A percentile compares a stretch with the other conserved stretches of the same genome.
Conservation (phyloP, 1,140 invertebrate genomes). For the Amphibalanus amphitrite region DNA sequence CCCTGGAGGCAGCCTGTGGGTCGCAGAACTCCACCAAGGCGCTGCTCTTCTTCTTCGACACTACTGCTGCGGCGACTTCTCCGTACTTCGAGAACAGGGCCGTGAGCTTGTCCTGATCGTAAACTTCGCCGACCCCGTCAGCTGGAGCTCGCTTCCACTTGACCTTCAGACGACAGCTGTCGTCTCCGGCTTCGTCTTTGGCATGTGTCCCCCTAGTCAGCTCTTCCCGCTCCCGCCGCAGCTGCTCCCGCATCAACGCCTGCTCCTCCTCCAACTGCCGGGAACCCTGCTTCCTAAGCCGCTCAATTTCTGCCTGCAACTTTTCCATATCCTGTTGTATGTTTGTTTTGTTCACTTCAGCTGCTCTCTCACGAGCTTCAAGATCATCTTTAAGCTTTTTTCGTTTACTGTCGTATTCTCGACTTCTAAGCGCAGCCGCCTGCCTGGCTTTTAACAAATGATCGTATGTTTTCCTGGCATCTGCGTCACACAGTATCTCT, state of each 20-base stretch:
- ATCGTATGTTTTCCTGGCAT: background rate
- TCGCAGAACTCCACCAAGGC: background rate
- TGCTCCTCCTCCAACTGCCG: background rate
- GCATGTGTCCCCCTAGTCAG: too few relatives aligned
- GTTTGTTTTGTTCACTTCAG: background rate
- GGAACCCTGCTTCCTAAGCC: background rate
- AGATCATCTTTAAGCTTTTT: background rate
- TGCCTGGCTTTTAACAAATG: background rate
- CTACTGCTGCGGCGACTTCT: background rate
- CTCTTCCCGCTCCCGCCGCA: background rate
- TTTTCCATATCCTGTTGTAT: background rate
- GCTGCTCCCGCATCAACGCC: background rate
- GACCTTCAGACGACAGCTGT: background rate
- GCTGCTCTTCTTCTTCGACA: background rate
- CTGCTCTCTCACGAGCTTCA: background rate
- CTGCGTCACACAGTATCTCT: background rate
- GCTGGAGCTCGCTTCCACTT: background rate
- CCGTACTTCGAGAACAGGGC: background rate
- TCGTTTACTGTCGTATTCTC: background rate
- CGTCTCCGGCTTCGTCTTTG: background rate
- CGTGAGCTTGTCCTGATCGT: background rate
- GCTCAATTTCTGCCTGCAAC: background rate
- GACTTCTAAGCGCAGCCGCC: background rate
- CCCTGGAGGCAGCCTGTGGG: background rate
- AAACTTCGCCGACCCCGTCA: background rate